These are phyloP conservation scores for Drosophila monieri DNA, from an alignment of 2,888 invertebrate species.

Conservation along the genomic window DNA sequence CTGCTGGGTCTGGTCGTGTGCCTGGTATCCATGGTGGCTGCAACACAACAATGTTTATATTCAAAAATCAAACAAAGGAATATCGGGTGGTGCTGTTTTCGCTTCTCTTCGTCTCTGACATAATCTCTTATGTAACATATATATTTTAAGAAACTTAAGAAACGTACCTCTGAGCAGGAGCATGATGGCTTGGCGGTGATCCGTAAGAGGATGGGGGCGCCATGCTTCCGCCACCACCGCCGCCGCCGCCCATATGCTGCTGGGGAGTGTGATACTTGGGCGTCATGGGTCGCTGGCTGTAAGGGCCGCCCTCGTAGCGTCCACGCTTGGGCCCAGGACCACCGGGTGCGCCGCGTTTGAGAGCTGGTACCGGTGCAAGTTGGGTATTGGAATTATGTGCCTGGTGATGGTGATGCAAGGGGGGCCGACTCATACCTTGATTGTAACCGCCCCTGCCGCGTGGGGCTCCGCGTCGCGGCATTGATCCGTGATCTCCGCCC, in stretches of 20 bases:
- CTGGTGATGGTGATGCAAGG: constrained; percentile 77
- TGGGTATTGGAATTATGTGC: constrained; percentile 83
- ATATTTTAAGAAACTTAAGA: no score
- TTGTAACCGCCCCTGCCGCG: constrained; percentile 83
- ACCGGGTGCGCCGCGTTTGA: constrained; percentile 83
- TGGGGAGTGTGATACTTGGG: constrained; percentile 82
- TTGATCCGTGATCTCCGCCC: constrained; percentile 72
- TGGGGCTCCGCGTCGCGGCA: constrained; percentile 81
- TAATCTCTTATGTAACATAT: no score
- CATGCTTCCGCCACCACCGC: constrained; percentile 48
- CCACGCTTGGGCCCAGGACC: constrained; percentile 84
- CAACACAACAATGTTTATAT: constrained; percentile 5
- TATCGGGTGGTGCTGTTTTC: no score
- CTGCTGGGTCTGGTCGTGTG: constrained; percentile 82
- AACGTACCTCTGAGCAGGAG: constrained; percentile 76
- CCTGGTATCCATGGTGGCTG: constrained; percentile 82
- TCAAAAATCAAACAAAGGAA: background rate
- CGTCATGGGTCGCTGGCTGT: constrained; percentile 81
- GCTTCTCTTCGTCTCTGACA: no score
- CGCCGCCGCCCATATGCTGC: constrained; percentile 69
- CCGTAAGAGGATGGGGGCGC: constrained; percentile 75
- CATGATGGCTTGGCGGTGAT: constrained; percentile 71
- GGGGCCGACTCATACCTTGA: constrained; percentile 82
- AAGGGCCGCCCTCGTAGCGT: constrained; percentile 83
- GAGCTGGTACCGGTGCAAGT: constrained; percentile 82